Percentiles rank a stretch among this genome's conserved stretches.
Evolutionary conservation across 1,140 invertebrate genomes (phyloP).

Genomic region (Pseudobourletiella spinata): DNA sequence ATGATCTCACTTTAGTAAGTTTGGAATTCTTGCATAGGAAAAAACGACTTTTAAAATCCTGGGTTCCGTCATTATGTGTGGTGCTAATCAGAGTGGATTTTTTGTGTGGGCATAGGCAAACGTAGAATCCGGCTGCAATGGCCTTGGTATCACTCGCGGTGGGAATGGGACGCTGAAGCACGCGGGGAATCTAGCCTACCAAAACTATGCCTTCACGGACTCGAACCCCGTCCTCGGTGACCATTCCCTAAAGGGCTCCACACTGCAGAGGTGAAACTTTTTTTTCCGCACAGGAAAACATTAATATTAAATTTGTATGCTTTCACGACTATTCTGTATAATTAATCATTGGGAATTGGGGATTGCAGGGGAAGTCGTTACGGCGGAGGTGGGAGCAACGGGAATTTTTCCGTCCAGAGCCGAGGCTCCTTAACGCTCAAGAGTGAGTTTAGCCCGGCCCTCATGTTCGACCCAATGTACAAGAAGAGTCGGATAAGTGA

Average conservation of each 20-base stretch:
- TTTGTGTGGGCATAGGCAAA: constrained; percentile 20
- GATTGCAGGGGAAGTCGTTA: neutral
- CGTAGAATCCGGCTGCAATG: constrained; percentile 18
- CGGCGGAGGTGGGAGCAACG: constrained; percentile 10
- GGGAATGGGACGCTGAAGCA: constrained; percentile 20
- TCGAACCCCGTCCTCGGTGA: constrained; percentile 13
- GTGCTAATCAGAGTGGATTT: too few species aligned
- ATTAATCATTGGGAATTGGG: too few species aligned
- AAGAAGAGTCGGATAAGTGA: constrained; percentile 26
- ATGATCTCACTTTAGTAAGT: constrained; percentile 42
- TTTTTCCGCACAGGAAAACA: too few species aligned
- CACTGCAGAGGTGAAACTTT: constrained; percentile 19
- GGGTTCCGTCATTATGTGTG: neutral
- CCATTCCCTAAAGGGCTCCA: constrained; percentile 6
- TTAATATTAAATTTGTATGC: neutral
- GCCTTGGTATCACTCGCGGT: neutral
- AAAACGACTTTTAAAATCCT: too few species aligned
- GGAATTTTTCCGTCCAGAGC: constrained; percentile 13
- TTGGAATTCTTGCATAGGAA: neutral
- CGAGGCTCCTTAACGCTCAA: constrained; percentile 13
- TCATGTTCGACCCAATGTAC: constrained; percentile 30
- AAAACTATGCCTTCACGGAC: constrained; percentile 27
- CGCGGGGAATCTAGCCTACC: constrained; percentile 24
- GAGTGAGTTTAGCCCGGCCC: constrained; percentile 26
- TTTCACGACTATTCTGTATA: too few species aligned